Evolutionary conservation across 2,797 vertebrate genomes (phyloP).

Genomic region (Girardinus metallicus): DNA sequence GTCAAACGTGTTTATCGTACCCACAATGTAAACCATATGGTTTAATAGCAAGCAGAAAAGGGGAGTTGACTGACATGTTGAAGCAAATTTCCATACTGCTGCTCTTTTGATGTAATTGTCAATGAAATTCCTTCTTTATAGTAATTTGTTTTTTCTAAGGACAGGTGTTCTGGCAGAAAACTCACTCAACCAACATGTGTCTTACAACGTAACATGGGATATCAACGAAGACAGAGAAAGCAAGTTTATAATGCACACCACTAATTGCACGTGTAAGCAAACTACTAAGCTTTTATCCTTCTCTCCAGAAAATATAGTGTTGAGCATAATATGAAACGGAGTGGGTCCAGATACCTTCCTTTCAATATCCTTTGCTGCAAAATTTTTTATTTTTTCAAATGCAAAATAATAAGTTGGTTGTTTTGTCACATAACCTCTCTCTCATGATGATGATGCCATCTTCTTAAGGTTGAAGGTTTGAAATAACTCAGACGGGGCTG

Average conservation of each 20-base stretch:
- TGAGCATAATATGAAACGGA: neutral
- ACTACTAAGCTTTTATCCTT: neutral
- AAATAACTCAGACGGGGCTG: too few relatives aligned
- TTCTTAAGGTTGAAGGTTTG: too few relatives aligned
- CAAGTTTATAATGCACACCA: slow-evolving; percentile 9
- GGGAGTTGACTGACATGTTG: slow-evolving; percentile 58
- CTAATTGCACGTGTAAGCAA: neutral
- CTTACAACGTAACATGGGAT: slow-evolving; percentile 37
- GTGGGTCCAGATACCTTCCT: neutral
- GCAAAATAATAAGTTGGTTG: neutral
- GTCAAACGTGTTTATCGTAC: slow-evolving; percentile 53
- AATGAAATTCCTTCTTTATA: slow-evolving; percentile 65
- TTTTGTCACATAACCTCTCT: neutral
- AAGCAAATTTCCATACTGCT: slow-evolving; percentile 52
- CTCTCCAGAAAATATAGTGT: neutral
- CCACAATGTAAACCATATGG: slow-evolving; percentile 63
- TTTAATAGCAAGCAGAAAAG: slow-evolving; percentile 44
- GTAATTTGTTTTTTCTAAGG: slow-evolving; percentile 66
- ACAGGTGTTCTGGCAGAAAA: slow-evolving; percentile 61
- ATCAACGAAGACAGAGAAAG: slow-evolving; percentile 6
- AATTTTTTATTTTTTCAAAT: neutral
- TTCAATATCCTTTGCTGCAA: neutral
- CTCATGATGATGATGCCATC: neutral
- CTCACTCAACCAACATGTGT: slow-evolving; percentile 66
- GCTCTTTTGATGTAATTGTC: slow-evolving; percentile 64